These are phyloP conservation scores for Thalassaphorura encarpata DNA, from an alignment of 1,140 invertebrate species.

Conservation along the genomic window DNA sequence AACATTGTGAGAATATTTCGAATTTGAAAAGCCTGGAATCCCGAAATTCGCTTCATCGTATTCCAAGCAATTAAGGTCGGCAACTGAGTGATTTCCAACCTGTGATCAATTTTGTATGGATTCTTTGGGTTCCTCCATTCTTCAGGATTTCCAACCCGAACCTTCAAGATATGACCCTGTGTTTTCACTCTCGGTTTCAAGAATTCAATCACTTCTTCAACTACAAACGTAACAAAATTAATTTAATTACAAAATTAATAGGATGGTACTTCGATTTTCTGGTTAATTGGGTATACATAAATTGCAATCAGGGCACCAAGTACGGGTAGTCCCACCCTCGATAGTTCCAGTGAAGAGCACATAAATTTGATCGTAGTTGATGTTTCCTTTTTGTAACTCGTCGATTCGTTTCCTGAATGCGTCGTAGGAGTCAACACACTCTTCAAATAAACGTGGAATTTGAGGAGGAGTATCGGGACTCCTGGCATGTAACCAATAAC, in stretches of 20 bases:
- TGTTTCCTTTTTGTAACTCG: not conserved
- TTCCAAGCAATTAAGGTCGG: slow-evolving; percentile 1
- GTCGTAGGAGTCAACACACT: not conserved
- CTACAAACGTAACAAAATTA: no score
- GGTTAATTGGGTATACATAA: not conserved
- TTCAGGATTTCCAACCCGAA: not conserved
- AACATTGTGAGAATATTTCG: not conserved
- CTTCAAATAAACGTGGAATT: no score
- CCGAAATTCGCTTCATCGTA: slow-evolving; percentile 2
- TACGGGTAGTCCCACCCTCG: no score
- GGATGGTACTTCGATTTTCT: not conserved
- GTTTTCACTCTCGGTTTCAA: not conserved
- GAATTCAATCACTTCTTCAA: not conserved
- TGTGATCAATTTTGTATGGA: not conserved
- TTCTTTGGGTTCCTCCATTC: not conserved
- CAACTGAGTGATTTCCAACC: not conserved
- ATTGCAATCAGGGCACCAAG: not conserved
- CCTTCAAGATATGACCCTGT: not conserved
- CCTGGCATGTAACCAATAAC: no score
- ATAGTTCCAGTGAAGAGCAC: not conserved
- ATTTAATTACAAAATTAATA: no score
- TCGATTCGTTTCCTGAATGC: not conserved
- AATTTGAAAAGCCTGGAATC: not conserved
- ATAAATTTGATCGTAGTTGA: not conserved
- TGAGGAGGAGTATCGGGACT: no score